Base-by-base conservation (phyloP, 1,140 invertebrate species). In the Coenobita brevimanus region DNA sequence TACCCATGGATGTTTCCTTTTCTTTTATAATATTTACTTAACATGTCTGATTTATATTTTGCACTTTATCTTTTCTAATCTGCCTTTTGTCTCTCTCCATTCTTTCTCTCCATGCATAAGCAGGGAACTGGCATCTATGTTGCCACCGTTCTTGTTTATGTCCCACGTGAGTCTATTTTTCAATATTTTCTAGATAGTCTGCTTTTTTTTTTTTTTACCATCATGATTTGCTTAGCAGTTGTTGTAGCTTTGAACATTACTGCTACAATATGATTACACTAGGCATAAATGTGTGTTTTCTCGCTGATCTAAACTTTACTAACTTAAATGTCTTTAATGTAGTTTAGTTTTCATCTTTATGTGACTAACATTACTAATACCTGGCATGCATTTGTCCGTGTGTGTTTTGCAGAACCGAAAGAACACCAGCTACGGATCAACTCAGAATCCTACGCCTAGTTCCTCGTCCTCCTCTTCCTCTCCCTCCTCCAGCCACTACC, bases 61-160 rank as follows among this genome's bases (percentile, higher is more conserved):
- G 30, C 3, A 64, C 69, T 54, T 73, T 83, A n/a, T 4, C 46
- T 80, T 79, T 30, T 79, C 50, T 73, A 33, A 67, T 71, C 88
- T 43, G 38, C 50, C 57, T 80, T 27, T 86, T 62, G 46, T 85
- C 57, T 85, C 33, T 81, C 57, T 88, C 73, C 57, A 73, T 67
- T 83, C 82, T 87, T 54, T 82, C 50, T 67, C 62, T 38, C 80
- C 41, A 71, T 24, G 41, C 79, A 85, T 83, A 91, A 91, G 90
- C 86, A 90, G 91, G 90, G 88, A 82, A 89, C 89, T 67, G 89
- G 90, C 84, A 91, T 91, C 82, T 92, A 91, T 90, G 91, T 92
- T 91, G 91, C 91, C 73, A 92, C 91, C 24, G 91, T 92, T 43
- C 91, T 92, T 82, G 91, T 91, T 69, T 91, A 91, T 91, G 91